These are phyloP conservation scores for Petrocephalus zakoni DNA, from an alignment of 2,113 vertebrate genomes.

Conservation along the genomic window DNA sequence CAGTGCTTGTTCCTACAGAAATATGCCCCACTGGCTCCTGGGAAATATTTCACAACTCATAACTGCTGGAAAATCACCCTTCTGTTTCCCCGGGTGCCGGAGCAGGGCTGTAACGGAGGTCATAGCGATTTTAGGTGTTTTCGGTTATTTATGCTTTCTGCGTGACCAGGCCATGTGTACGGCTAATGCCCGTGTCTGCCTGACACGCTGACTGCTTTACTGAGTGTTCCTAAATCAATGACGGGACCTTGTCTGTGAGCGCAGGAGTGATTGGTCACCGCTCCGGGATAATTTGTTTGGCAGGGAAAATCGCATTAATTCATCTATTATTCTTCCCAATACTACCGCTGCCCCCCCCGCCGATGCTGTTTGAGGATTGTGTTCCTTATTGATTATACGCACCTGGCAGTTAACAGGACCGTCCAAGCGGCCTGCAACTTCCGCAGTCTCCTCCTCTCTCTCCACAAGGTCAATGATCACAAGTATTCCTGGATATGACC, in stretches of 20 bases:
- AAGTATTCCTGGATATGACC: neutral
- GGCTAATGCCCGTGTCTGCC: neutral
- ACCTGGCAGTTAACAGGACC: constrained; percentile 5
- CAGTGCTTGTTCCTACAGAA: neutral
- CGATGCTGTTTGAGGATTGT: constrained; percentile 10
- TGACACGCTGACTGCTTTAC: constrained; percentile 9
- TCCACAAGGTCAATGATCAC: neutral
- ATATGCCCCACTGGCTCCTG: neutral
- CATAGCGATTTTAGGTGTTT: neutral
- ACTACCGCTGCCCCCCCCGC: constrained; percentile 18
- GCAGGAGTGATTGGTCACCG: constrained; percentile 1
- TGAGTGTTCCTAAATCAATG: constrained; percentile 23
- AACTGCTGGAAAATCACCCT: constrained; percentile 2
- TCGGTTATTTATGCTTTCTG: neutral
- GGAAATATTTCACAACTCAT: constrained; percentile 6
- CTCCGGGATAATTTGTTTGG: constrained; percentile 2
- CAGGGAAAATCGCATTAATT: constrained; percentile 18
- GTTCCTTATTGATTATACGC: constrained; percentile 35
- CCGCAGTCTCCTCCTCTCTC: neutral
- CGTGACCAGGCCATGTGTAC: neutral
- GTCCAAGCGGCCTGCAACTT: neutral
- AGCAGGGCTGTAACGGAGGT: neutral
- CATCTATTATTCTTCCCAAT: constrained; percentile 34
- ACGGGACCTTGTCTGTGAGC: neutral
- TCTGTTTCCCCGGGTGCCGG: neutral